Base-by-base conservation (phyloP, 1,140 invertebrate species). In the Piezodorus guildinii region DNA sequence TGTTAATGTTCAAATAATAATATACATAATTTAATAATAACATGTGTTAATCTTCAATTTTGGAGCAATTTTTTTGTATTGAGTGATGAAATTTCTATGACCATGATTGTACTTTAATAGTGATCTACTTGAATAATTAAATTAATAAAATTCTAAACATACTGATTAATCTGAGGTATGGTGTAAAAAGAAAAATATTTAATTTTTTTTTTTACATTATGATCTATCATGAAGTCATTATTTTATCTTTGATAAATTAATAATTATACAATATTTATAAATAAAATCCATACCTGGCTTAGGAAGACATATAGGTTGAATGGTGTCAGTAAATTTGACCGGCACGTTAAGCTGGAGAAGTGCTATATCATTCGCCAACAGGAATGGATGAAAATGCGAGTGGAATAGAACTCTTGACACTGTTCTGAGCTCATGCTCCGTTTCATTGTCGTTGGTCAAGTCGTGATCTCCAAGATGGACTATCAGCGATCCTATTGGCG, bases 251-350 rank as follows among this genome's bases (percentile, higher is more conserved):
- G 12, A 52, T 14, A 52, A 19, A 52, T 19, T 19, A 19, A 19
- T 52, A 52, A 19, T 52, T 8, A 19, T n/a, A 19, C 21, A n/a
- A 27, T 23, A 56, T 9, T 2, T 16, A 10, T 23, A 5, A 56
- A 9, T 9, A 23, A 23, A 56, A 23, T 56, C 69, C 70, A 79
- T 77, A 81, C 86, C 78, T 75, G 77, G 44, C 60, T 70, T 69
- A 16, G 78, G 77, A 6, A 79, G 68, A 68, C 78, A 79, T n/a
- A 78, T 70, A 2, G 78, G 78, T 46, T 74, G 71, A 8, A 79
- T 73, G 30, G 74, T 72, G 5, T 71, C 69, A 12, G 69, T 67
- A 66, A 75, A 78, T 9, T 62, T 60, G 0, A 78, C 72, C 9
- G 75, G 74, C 19, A 72, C 58, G 12, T 68, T 67, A 1, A 79